A percentile compares a stretch with the other conserved stretches of the same genome.
Evolutionary conservation across 1,140 invertebrate species (phyloP).

Genomic region (Pogonognathellus flavescens): DNA sequence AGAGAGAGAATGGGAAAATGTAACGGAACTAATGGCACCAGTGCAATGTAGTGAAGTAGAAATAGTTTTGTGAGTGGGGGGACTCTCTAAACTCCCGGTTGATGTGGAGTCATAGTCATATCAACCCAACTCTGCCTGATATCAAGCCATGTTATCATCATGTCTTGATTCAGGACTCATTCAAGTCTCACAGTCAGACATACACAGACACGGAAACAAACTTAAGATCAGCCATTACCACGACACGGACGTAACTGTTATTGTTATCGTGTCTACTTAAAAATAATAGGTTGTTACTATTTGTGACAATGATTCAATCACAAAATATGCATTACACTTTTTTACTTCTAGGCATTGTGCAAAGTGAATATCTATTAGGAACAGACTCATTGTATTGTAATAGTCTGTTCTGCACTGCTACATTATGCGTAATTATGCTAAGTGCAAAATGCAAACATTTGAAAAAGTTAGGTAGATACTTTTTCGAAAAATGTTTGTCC

Average conservation of each 20-base stretch:
- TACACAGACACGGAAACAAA: neutral
- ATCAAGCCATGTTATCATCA: too few relatives aligned
- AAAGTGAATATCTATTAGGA: too few relatives aligned
- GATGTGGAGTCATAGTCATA: constrained; percentile 2
- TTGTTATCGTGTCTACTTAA: constrained; percentile 7
- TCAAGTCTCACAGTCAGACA: neutral
- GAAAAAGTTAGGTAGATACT: too few relatives aligned
- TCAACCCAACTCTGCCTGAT: neutral
- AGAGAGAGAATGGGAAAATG: neutral
- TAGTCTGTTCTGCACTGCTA: too few relatives aligned
- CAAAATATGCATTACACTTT: neutral
- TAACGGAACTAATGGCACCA: constrained; percentile 31
- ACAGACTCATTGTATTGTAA: too few relatives aligned
- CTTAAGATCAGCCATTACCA: constrained; percentile 15
- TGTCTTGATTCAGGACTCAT: neutral
- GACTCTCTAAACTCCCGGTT: too few relatives aligned
- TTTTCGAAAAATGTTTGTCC: too few relatives aligned
- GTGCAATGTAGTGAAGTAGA: neutral
- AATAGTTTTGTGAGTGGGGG: too few relatives aligned
- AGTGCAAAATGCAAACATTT: too few relatives aligned
- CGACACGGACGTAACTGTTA: neutral
- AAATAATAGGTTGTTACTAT: neutral
- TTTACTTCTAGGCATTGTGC: too few relatives aligned
- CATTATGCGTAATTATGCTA: too few relatives aligned
- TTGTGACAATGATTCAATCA: constrained; percentile 34